Evolutionary conservation across 1,140 invertebrate species (phyloP).

Genomic region (Brachionus sp.): DNA sequence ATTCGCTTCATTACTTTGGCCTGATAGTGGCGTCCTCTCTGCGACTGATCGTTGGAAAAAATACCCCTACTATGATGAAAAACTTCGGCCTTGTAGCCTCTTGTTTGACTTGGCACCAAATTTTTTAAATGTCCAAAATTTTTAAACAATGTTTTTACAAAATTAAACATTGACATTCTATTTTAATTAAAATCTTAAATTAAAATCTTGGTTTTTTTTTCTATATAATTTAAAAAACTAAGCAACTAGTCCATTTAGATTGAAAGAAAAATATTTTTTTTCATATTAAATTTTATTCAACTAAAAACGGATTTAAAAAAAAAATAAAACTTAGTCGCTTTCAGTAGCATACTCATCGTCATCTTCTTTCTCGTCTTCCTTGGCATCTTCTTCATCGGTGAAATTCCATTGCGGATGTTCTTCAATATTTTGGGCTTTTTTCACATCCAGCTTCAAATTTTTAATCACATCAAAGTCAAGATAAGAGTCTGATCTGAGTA

Average conservation of each 20-base stretch:
- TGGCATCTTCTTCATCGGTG: constrained; percentile 28
- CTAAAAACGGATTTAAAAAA: background rate
- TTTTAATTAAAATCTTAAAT: no score
- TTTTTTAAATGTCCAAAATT: background rate
- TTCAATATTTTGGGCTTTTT: background rate
- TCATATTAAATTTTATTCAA: constrained; percentile 26
- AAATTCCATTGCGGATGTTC: constrained; percentile 46
- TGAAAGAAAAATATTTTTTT: background rate
- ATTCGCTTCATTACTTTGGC: constrained; percentile 20
- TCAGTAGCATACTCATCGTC: constrained; percentile 41
- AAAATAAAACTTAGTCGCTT: constrained; percentile 21
- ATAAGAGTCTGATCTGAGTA: constrained; percentile 90
- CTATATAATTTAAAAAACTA: background rate
- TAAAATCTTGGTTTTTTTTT: no score
- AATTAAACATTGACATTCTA: constrained; percentile 4
- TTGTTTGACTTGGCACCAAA: background rate
- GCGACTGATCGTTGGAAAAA: constrained; percentile 14
- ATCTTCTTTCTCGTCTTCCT: background rate
- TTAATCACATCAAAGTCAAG: constrained; percentile 59
- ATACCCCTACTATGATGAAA: constrained; percentile 27
- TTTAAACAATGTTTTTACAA: background rate
- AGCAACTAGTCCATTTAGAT: background rate
- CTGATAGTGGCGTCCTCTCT: constrained; percentile 24
- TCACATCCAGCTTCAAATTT: constrained; percentile 41
- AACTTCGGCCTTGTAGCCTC: constrained; percentile 2